phyloP scores from a whole-genome alignment of 1,140 invertebrate genomes.

The Trachymyrmex cornetzi region DNA sequence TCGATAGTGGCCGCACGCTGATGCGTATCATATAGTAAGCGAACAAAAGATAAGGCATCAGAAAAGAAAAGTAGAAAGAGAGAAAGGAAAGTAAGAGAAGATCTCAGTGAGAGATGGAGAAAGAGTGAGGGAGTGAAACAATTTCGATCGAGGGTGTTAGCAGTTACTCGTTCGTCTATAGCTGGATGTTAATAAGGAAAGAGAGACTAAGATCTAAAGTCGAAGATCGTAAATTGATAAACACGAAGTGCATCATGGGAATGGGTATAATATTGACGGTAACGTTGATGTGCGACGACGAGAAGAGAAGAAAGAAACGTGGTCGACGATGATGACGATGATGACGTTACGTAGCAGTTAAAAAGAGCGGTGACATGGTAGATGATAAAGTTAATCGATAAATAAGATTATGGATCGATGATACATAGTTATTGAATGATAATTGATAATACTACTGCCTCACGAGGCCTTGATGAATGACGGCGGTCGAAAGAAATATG shows the following conservation, averaged over 20 bases:
- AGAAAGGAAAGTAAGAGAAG: not conserved
- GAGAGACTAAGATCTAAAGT: not conserved
- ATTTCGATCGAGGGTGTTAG: not conserved
- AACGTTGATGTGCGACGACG: not conserved
- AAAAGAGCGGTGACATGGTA: conserved; percentile 58
- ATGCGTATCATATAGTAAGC: conserved; percentile 63
- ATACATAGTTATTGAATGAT: conserved; percentile 79
- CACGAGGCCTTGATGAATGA: conserved; percentile 85
- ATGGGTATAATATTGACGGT: conserved; percentile 11
- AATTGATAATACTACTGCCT: conserved; percentile 83
- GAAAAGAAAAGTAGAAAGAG: conserved; percentile 39
- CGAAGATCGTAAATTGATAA: not conserved
- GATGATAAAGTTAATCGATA: conserved; percentile 59
- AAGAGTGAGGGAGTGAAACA: not conserved
- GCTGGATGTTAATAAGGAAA: not conserved
- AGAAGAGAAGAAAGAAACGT: not conserved
- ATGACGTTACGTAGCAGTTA: conserved; percentile 58
- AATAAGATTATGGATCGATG: conserved; percentile 78
- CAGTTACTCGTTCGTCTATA: conserved; percentile 25
- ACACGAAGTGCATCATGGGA: not conserved
- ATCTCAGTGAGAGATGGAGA: conserved; percentile 27
- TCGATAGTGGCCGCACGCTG: conserved; percentile 64
- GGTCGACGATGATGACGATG: conserved; percentile 43
- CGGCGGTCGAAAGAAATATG: conserved; percentile 74
- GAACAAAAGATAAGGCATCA: conserved; percentile 66